Evolutionary conservation across 2,888 invertebrate species (phyloP).

Genomic region (Opisthograptis luteolata): DNA sequence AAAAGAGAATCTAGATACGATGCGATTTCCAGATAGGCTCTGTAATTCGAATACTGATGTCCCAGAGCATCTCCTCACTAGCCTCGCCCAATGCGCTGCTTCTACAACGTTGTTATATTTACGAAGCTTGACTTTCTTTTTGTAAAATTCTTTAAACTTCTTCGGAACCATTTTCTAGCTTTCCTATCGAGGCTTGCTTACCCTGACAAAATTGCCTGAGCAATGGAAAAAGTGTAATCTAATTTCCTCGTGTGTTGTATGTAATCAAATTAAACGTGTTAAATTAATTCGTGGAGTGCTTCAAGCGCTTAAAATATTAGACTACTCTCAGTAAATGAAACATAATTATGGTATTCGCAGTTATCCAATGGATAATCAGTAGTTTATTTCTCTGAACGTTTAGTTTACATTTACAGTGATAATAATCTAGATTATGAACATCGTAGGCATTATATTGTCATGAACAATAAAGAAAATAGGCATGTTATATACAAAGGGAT

Average conservation of each 20-base stretch:
- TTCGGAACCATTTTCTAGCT: constrained; percentile 9
- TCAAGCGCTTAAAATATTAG: constrained; percentile 4
- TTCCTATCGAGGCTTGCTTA: not conserved
- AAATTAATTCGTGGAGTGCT: constrained; percentile 7
- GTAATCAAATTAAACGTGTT: constrained; percentile 10
- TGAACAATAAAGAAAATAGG: constrained; percentile 71
- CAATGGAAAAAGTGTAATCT: constrained; percentile 9
- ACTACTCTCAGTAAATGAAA: constrained; percentile 58
- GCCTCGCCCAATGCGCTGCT: constrained; percentile 41
- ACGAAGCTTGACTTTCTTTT: constrained; percentile 29
- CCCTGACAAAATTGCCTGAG: not conserved
- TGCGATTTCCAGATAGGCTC: constrained; percentile 28
- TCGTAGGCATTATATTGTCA: constrained; percentile 79
- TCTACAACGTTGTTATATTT: constrained; percentile 53
- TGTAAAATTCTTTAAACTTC: constrained; percentile 28
- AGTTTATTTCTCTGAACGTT: constrained; percentile 74
- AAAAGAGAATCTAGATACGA: constrained; percentile 42
- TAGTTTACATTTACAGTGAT: constrained; percentile 75
- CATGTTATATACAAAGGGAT: constrained; percentile 74
- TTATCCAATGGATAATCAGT: constrained; percentile 77
- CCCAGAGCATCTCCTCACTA: constrained; percentile 52
- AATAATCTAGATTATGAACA: constrained; percentile 78
- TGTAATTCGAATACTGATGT: constrained; percentile 43
- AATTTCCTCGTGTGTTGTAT: constrained; percentile 1
- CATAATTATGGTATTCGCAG: constrained; percentile 72